Base-by-base conservation (phyloP, 92 coral and sea anemone species). In the Porites evermanni region DNA sequence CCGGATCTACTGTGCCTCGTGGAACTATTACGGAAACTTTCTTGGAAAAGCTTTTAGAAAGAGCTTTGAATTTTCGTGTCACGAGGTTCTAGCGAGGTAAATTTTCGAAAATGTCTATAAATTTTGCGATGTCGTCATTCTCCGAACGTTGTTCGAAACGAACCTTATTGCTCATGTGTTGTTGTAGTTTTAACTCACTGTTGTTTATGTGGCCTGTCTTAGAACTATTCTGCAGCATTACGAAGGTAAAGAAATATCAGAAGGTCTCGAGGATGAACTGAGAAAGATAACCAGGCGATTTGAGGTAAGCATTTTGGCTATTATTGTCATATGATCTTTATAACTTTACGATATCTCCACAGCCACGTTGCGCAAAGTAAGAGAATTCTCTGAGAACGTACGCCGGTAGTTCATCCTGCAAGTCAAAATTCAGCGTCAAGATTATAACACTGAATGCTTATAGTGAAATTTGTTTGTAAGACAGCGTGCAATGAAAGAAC, bases 71-170 rank as follows among this genome's bases (percentile, higher is more conserved):
- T 69, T 79, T 59, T 60, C 76, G 72, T 54, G 61, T 24, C 79
- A 78, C 53, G 80, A 80, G 83, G 77, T 18, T 75, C 83, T 53
- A 20, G 77, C 85, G 74, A 79, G 91, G 95, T 92, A 74, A 86
- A 83, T 74, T 70, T 83, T 87, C 89, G 85, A 78, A 88, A 88
- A 75, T 82, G 69, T 84, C 79, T 66, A 53, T 79, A 24, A 84
- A 84, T 60, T 79, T 85, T 23, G 58, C 88, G 88, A 89, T 92
- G 95, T 92, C 95, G 95, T 92, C 95, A 92, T 92, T 88, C 78
- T 67, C 80, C 59, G 82, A 69, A 80, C 88, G 79, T 87, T 85
- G 70, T 87, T 92, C 95, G 92, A 92, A 89, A 81, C 82, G 86
- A 76, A 64, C 80, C 85, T 86, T 84, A 21, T 91, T 89, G 87